Percentiles rank a stretch among this genome's conserved stretches.
phyloP scores from a whole-genome alignment of 2,797 vertebrate species.

The Champsocephalus gunnari region DNA sequence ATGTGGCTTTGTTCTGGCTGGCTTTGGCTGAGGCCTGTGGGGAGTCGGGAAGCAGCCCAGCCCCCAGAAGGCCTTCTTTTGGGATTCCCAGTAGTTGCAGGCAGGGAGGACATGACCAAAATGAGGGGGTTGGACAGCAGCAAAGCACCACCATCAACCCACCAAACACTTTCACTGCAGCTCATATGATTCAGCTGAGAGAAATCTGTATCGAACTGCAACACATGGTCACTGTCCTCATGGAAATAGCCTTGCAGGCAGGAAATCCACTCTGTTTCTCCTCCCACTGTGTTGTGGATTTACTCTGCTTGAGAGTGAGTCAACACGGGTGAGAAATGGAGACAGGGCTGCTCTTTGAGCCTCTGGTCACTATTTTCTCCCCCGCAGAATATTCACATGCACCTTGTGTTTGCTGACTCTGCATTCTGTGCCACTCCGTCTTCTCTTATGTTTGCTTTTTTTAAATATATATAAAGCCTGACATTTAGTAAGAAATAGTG shows the following conservation, averaged over 20 bases:
- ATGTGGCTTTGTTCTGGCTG: slow-evolving; percentile 77
- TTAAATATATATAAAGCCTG: slow-evolving; percentile 23
- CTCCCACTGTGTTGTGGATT: slow-evolving; percentile 19
- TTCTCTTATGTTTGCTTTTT: slow-evolving; percentile 43
- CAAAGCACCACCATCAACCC: slow-evolving; percentile 63
- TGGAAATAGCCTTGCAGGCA: slow-evolving; percentile 15
- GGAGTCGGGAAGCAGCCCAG: slow-evolving; percentile 68
- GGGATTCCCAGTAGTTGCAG: slow-evolving; percentile 66
- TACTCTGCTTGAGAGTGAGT: slow-evolving; percentile 28
- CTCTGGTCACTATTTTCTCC: slow-evolving; percentile 37
- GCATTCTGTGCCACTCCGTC: slow-evolving; percentile 33
- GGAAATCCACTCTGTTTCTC: slow-evolving; percentile 8
- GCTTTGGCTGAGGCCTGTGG: slow-evolving; percentile 63
- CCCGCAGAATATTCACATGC: slow-evolving; percentile 23
- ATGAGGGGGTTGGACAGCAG: slow-evolving; percentile 78
- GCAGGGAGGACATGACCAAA: slow-evolving; percentile 79
- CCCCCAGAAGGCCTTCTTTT: slow-evolving; percentile 56
- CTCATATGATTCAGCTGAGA: slow-evolving; percentile 45
- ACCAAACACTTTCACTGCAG: slow-evolving; percentile 61
- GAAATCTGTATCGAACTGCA: slow-evolving; percentile 16
- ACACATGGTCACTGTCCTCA: slow-evolving; percentile 14
- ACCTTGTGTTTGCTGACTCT: slow-evolving; percentile 52
- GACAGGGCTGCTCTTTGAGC: slow-evolving; percentile 45
- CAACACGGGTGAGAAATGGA: slow-evolving; percentile 24
- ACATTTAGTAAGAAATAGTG: slow-evolving; percentile 24